Conservation (phyloP, 2,888 invertebrate genomes). For the Hanleya hanleyi region DNA sequence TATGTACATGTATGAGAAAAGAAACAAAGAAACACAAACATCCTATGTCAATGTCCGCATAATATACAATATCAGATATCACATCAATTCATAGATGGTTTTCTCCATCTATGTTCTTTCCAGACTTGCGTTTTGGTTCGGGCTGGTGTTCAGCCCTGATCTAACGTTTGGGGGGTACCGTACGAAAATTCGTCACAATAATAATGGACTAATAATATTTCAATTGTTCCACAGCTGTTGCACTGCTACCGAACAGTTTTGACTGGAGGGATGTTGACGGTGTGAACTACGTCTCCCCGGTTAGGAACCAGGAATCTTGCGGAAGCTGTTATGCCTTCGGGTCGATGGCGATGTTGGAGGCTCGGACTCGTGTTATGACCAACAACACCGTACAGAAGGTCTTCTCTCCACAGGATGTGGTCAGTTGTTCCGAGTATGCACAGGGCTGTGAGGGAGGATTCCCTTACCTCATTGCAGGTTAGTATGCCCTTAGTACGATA, state of each 20-base stretch:
- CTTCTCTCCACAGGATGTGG: slow-evolving; percentile 75
- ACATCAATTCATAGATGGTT: too few species aligned
- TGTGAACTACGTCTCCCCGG: slow-evolving; percentile 68
- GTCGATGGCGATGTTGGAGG: slow-evolving; percentile 75
- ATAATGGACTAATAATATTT: too few species aligned
- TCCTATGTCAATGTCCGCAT: too few species aligned
- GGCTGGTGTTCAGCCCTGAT: too few species aligned
- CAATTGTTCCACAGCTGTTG: slow-evolving; percentile 18
- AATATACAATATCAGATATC: too few species aligned
- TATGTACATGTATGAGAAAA: too few species aligned
- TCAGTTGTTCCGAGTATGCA: slow-evolving; percentile 75
- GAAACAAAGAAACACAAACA: too few species aligned
- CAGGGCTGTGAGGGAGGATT: slow-evolving; percentile 74
- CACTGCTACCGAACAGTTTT: slow-evolving; percentile 58
- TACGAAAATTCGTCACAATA: too few species aligned
- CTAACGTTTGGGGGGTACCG: too few species aligned
- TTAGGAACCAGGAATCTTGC: slow-evolving; percentile 72
- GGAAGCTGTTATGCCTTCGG: slow-evolving; percentile 76
- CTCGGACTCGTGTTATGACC: slow-evolving; percentile 73
- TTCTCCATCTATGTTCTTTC: too few species aligned
- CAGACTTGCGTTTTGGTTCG: too few species aligned
- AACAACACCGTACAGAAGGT: slow-evolving; percentile 69
- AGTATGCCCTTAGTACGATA: too few species aligned
- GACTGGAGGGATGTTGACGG: slow-evolving; percentile 71
- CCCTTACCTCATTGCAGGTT: slow-evolving; percentile 64